Base-by-base conservation (phyloP, 2,888 invertebrate species). In the Noctuana brunneofusca region DNA sequence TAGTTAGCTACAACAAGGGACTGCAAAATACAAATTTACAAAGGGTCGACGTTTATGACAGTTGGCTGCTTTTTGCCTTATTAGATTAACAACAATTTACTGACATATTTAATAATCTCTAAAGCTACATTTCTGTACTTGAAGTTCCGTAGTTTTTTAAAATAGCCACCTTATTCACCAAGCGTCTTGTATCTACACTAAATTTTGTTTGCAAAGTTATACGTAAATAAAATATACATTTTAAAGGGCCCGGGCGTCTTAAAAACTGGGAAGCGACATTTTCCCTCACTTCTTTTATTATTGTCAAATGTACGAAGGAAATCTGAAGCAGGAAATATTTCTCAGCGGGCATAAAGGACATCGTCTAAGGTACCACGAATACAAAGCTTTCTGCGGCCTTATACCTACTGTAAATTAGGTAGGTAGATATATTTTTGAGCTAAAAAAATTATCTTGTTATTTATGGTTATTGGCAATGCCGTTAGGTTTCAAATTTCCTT, bases 21-120 rank as follows among this genome's bases (percentile, higher is more conserved):
- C 41, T 55, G 41, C 54, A 55, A 55, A 54, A 55, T 38, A 41
- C 24, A 41, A n/a, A 55, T 43, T 55, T 43, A 38, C 55, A 16
- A 41, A 43, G 41, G 55, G 54, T 11, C 16, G 54, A 55, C 41
- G 16, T 41, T 55, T 55, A 55, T 55, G 55, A 43, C 55, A 41
- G 16, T 55, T 43, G 22, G 24, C 0, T 20, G 24, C 14, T 54
- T 54, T 54, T 54, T 54, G 24, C 16, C 14, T 24, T 24, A 24
- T 41, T 14, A 54, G n/a, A 24, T 16, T 54, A 38, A 8, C 14
- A 22, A 55, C 24, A 9, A 24, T 27, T 43, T 41, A 24, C 38
- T 16, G n/a, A 43, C 43, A 18, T 18, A 2, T 18, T 18, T 18
- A 43, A 35, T n/a, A n/a, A 35, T 35, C 12, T 35, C 12, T 35